Evolutionary conservation across 2,113 vertebrate species (phyloP).

Genomic region (Tachysurus vachellii): DNA sequence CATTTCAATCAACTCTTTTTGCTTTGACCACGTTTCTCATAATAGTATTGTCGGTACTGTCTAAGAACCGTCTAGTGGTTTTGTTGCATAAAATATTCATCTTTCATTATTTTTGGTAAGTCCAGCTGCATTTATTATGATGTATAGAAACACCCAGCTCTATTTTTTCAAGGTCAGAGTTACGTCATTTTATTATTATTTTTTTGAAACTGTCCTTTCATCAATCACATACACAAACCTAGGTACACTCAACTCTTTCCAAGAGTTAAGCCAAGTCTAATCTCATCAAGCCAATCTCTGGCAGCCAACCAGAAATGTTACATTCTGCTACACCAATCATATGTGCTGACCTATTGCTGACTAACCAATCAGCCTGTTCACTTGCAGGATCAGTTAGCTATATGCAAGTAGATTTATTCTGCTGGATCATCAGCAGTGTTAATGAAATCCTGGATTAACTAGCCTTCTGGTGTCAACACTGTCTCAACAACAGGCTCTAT

Average conservation of each 20-base stretch:
- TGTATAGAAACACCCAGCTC: neutral
- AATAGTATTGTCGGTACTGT: neutral
- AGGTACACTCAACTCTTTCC: neutral
- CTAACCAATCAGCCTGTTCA: slow-evolving; percentile 32
- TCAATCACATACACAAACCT: neutral
- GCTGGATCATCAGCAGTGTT: slow-evolving; percentile 43
- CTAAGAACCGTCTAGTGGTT: neutral
- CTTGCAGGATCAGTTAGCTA: slow-evolving; percentile 1
- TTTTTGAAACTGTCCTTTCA: neutral
- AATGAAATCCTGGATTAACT: slow-evolving; percentile 51
- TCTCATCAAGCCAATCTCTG: slow-evolving; percentile 19
- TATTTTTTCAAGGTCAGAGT: neutral
- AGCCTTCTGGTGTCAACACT: slow-evolving; percentile 12
- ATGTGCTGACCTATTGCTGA: slow-evolving; percentile 13
- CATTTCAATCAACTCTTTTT: slow-evolving; percentile 33
- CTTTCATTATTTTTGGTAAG: neutral
- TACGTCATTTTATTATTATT: neutral
- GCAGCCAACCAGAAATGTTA: slow-evolving; percentile 34
- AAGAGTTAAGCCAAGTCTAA: neutral
- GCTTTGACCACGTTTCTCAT: slow-evolving; percentile 27
- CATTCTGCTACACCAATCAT: slow-evolving; percentile 28
- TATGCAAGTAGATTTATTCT: slow-evolving; percentile 45
- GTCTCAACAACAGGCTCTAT: slow-evolving; percentile 7
- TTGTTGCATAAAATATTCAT: neutral
- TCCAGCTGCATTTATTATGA: neutral